These are phyloP conservation scores for Ellobius talpinus DNA, from an alignment of 2,113 vertebrate genomes.

Conservation along the genomic window DNA sequence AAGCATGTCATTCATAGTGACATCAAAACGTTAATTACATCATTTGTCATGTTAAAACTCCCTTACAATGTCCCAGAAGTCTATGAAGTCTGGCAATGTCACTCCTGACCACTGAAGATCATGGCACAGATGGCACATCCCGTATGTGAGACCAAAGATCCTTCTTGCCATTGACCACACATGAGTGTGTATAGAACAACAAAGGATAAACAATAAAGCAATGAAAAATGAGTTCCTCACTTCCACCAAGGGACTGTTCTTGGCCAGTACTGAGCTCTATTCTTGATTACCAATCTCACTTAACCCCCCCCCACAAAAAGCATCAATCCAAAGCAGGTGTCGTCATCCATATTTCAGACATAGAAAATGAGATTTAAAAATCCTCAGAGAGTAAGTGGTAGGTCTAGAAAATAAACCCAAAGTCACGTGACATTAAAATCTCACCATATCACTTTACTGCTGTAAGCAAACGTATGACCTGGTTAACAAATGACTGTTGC, in stretches of 20 bases:
- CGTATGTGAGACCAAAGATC: neutral
- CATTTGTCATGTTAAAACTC: conserved; percentile 39
- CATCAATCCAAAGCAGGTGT: rapidly evolving
- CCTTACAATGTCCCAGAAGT: neutral
- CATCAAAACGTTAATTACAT: neutral
- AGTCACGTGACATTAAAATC: neutral
- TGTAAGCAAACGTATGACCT: neutral
- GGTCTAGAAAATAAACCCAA: conserved; percentile 5
- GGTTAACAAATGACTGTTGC: neutral
- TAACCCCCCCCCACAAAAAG: neutral
- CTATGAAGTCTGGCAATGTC: neutral
- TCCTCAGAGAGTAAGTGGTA: neutral
- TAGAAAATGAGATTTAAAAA: neutral
- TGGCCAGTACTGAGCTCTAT: neutral
- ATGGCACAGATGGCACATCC: neutral
- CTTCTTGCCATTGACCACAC: neutral
- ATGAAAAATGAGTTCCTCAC: neutral
- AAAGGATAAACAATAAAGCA: neutral
- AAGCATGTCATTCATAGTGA: conserved; percentile 40
- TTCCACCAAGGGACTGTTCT: neutral
- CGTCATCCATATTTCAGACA: neutral
- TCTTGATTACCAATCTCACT: neutral
- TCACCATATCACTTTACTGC: neutral
- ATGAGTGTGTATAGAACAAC: neutral
- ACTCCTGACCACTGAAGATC: neutral